phyloP scores from a whole-genome alignment of 2,113 vertebrate species.

The Ahaetulla prasina region DNA sequence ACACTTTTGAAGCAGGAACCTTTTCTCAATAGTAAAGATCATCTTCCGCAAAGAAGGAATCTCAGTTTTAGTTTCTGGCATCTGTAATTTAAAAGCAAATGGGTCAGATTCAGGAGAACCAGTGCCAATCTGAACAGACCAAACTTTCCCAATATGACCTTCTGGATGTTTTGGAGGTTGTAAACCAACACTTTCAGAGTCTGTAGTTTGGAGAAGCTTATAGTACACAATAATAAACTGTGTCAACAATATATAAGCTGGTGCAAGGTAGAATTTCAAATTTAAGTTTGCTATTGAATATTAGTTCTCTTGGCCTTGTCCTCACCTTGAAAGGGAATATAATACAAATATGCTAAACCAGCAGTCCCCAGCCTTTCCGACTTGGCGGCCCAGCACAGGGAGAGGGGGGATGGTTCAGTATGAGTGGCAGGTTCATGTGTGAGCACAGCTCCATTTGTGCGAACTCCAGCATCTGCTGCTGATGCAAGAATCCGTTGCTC shows the following conservation, averaged over 20 bases:
- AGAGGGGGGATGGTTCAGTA: too few species aligned
- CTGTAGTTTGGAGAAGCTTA: background rate
- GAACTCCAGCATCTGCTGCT: too few species aligned
- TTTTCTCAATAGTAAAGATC: too few species aligned
- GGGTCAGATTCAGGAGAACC: too few species aligned
- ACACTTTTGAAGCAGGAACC: background rate
- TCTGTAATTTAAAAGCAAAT: background rate
- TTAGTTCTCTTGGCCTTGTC: background rate
- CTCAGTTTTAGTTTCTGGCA: background rate
- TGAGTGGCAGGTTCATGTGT: too few species aligned
- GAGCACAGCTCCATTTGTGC: too few species aligned
- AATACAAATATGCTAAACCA: background rate
- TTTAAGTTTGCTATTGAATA: background rate
- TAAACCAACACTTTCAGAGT: background rate
- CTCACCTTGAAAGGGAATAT: background rate
- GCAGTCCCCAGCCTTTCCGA: too few species aligned
- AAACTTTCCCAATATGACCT: background rate
- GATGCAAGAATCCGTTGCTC: too few species aligned
- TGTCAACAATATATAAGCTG: background rate
- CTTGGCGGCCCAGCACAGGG: too few species aligned
- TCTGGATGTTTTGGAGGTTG: background rate
- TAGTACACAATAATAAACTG: background rate
- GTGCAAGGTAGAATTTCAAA: background rate
- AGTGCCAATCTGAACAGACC: background rate
- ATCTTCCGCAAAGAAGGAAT: background rate